Evolutionary conservation across 2,113 vertebrate species (phyloP), one percentile per base, ranked within the genome.

Genomic region (Macaca mulatta): DNA sequence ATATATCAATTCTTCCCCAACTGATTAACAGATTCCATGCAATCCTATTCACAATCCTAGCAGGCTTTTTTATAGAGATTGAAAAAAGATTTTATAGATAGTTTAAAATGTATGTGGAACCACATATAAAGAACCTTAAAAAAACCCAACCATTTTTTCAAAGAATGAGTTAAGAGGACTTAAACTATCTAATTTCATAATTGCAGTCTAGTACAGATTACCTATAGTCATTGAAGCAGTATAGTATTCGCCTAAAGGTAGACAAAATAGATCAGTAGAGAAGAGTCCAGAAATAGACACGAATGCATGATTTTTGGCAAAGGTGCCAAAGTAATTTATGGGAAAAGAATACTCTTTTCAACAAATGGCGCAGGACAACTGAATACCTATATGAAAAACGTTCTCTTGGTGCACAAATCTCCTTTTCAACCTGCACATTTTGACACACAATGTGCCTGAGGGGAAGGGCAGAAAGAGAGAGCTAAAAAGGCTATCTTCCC

Each of bases 201-300:
- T 38, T 30, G 45, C 35, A 74, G 14, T 18, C 40, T 9, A 59
- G 4, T 32, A 43, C 59, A 57, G 52, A 82, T 52, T 23, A n/a
- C n/a, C 43, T n/a, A 43, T 2, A 61, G 50, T 18, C 43, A 70
- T 81, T 50, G 55, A 94, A 8, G 55, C 52, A 48, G 32, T 55
- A 48, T 0, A 22, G 75, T 61, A 40, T 2, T 69, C n/a, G 8
- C 32, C 40, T 74, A 70, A 81, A 70, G 38, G 79, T n/a, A 30
- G 45, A 89, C 55, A 92, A 77, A 92, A 78, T 0, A 64, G 45
- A 61, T 91, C 27, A 38, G 4, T 25, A 23, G 61, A 32, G 38
- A 82, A 92, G 77, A 95, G 48, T 30, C 32, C 92, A 92, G 74
- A 95, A 93, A 89, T 2, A 97, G 61, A 80, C 64, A 83, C 2